Evolutionary conservation across 53 echinoderm and acorn worm species (phyloP).

Genomic region (Actinopyga echinites): DNA sequence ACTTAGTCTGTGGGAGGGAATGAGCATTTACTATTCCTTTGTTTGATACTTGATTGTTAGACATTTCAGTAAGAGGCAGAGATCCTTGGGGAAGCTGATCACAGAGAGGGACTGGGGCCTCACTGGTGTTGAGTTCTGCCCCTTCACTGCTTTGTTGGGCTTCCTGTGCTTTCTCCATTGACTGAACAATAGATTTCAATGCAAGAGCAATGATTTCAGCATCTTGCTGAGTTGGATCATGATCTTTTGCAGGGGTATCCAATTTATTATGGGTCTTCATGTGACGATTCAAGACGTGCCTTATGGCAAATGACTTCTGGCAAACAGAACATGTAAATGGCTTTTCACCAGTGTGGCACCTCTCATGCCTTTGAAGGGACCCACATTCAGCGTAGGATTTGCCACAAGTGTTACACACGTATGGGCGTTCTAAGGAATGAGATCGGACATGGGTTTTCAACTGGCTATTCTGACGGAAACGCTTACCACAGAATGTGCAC

Average conservation of each 20-base stretch:
- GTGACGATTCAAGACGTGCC: constrained; percentile 15
- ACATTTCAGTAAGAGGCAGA: background rate
- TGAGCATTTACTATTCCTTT: background rate
- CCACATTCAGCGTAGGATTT: constrained; percentile 17
- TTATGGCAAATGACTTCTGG: constrained; percentile 18
- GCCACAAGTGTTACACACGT: constrained; percentile 1
- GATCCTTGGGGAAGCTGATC: background rate
- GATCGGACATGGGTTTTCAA: constrained; percentile 27
- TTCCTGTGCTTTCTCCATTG: constrained; percentile 24
- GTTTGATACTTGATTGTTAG: background rate
- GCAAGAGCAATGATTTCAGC: constrained; percentile 26
- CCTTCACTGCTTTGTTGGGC: background rate
- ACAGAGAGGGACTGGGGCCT: background rate
- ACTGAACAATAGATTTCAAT: constrained; percentile 20
- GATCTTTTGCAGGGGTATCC: background rate
- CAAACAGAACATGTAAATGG: constrained; percentile 24
- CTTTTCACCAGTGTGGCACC: constrained; percentile 20
- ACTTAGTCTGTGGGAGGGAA: background rate
- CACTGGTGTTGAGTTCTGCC: background rate
- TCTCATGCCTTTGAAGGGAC: constrained; percentile 28
- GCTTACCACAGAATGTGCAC: background rate
- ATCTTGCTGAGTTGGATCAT: background rate
- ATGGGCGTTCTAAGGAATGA: constrained; percentile 37
- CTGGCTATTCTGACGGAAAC: constrained; percentile 39
- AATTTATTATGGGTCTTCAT: background rate